Percentiles rank a stretch among this genome's conserved stretches.
These are phyloP conservation scores for Macrosiphum euphorbiae DNA, from an alignment of 2,888 invertebrate species.

Conservation along the genomic window DNA sequence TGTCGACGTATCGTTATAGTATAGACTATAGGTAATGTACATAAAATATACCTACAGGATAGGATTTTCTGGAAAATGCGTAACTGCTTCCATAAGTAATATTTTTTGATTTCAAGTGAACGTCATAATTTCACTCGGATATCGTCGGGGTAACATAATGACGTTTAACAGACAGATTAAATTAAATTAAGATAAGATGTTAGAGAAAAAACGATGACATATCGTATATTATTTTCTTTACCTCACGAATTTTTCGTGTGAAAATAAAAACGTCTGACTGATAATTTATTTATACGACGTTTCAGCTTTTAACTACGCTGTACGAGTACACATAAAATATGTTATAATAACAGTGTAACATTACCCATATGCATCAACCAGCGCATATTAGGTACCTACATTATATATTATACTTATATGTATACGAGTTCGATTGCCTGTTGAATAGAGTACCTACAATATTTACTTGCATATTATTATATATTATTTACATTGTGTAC, in stretches of 20 bases:
- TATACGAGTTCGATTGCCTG: not conserved
- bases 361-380: not conserved
- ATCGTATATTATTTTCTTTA: constrained; percentile 5
- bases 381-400: not conserved
- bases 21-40: not conserved
- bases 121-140: not conserved
- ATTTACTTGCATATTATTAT: not conserved
- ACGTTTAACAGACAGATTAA: not conserved
- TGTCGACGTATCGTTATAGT: not conserved
- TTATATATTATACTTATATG: not conserved
- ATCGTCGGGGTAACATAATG: not conserved
- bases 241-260: constrained; percentile 27
- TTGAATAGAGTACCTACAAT: not conserved
- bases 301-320: not conserved
- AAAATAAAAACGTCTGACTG: not conserved
- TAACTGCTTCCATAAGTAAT: constrained; percentile 6
- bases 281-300: constrained; percentile 4
- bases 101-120: constrained; percentile 5
- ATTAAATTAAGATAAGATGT: constrained; percentile 11
- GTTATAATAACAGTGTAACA: not conserved
- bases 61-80: too few relatives aligned
- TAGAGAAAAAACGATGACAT: constrained; percentile 33
- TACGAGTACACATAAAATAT: not conserved
- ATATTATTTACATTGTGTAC: not conserved
- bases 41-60: not conserved